Base-by-base conservation (phyloP, 2,113 vertebrate species). In the Cephalopholis sonnerati region DNA sequence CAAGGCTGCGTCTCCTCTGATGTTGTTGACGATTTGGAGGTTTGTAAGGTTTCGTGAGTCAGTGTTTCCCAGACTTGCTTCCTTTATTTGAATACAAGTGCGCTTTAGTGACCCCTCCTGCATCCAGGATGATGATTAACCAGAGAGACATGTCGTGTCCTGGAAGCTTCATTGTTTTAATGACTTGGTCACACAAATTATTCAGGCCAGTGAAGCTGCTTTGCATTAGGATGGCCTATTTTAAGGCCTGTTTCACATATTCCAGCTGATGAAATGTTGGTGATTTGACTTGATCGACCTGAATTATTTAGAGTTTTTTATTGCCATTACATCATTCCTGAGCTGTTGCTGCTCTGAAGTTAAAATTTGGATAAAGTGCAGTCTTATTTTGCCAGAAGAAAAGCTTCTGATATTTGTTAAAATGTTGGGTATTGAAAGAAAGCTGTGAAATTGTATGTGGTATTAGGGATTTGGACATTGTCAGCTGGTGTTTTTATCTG, bases 111-210 rank as follows among this genome's bases (percentile, higher is more conserved):
- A 70, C 46, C 61, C 39, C 57, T 51, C 68, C 48, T 71, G 25
- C 77, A 68, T 69, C 32, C 61, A 61, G 74, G 68, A 81, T 78
- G 86, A 88, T 87, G 76, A 89, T 83, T 92, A 90, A 87, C 41
- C 61, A 53, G n/a, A 81, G 77, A 77, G 69, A 77, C 71, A 76
- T 82, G 78, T 75, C 75, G 25, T 7, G 22, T 79, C 80, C 81
- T 7, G 65, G 65, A 77, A 78, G 59, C 74, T 36, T 76, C 81
- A 89, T 92, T 91, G 86, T 92, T 85, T 81, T 87, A 86, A 82
- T 71, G 69, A 79, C 70, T 77, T 71, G 67, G 72, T 77, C 39
- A 24, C 67, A 83, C 82, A 83, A 69, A 89, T 89, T 61, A 89
- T 91, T 87, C 51, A 86, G 84, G 81, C 77, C 81, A 83, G 61